Base-by-base conservation (phyloP, 2,888 invertebrate species). In the Gymnoscelis rufifasciata region DNA sequence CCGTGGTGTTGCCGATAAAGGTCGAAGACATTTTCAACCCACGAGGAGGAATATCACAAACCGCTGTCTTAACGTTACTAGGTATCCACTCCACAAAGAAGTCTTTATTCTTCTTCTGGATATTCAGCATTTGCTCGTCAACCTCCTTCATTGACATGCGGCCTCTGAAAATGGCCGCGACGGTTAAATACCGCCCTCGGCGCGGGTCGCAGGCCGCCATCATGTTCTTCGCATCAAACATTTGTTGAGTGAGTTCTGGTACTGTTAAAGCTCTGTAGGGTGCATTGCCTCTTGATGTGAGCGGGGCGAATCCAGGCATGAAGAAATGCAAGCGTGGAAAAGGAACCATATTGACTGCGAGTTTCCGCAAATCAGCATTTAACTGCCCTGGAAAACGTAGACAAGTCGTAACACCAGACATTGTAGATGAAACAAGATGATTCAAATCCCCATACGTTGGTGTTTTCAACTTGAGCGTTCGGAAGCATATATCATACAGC, bases 191-290 rank as follows among this genome's bases (percentile, higher is more conserved):
- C 40, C 96, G 90, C 10, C 96, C 96, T 69, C 94, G 95, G 11
- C 96, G 90, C 0, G 97, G 97, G 72, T 97, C 95, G 68, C 96
- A 97, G 5, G 97, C 97, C 3, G 96, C 96, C 97, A 97, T 97
- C 97, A 97, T 97, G 79, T 97, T 97, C 78, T 96, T 97, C 4
- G 96, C 94, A 70, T 97, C 96, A 69, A 97, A 97, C 94, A 95
- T 94, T 74, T 95, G 95, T 60, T 93, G 91, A 0, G 96, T 96
- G 23, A 97, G 88, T 77, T 97, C 97, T 0, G 96, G 95, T 0
- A 97, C 97, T 0, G 95, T 94, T 4, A 95, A 76, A 13, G 97
- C 93, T 54, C 95, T 89, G 82, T 95, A 97, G 63, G 95, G 93
- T 70, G 95, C 95, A 43, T 92, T 92, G 6, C 94, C 95, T 35